Evolutionary conservation across 2,113 vertebrate genomes (phyloP).

Genomic region (Oreochromis tanganicae): DNA sequence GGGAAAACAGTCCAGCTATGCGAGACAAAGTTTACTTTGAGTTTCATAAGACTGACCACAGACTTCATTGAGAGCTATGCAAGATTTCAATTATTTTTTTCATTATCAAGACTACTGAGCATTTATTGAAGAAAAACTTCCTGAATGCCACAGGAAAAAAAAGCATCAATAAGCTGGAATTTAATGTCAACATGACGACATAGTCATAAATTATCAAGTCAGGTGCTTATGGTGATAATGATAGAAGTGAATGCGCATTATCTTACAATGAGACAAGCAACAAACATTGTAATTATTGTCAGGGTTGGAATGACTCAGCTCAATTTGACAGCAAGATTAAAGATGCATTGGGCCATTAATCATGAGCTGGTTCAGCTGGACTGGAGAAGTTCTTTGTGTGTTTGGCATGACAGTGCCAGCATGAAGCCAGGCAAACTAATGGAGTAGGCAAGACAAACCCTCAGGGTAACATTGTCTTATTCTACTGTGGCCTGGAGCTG

Average conservation of each 20-base stretch:
- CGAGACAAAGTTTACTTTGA: not conserved
- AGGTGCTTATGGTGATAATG: not conserved
- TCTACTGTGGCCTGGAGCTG: not conserved
- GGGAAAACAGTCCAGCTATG: not conserved
- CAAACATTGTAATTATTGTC: not conserved
- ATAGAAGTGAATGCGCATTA: not conserved
- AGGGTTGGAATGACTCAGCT: not conserved
- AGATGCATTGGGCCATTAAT: not conserved
- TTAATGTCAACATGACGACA: not conserved
- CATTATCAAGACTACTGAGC: not conserved
- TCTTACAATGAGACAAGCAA: not conserved
- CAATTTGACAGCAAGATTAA: not conserved
- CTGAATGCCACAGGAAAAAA: accelerated
- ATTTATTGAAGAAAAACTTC: not conserved
- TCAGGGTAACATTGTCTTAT: slow-evolving; percentile 8
- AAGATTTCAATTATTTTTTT: not conserved
- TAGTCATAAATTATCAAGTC: not conserved
- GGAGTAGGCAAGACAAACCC: slow-evolving; percentile 11
- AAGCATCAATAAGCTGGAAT: not conserved
- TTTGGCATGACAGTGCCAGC: not conserved
- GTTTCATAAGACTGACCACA: not conserved
- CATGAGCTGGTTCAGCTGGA: not conserved
- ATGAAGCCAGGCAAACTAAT: slow-evolving; percentile 19
- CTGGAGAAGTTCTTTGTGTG: not conserved
- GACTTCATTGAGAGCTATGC: not conserved